A percentile compares a stretch with the other conserved stretches of the same genome.
Evolutionary conservation across 2,797 vertebrate genomes (phyloP).

Genomic region (Onychomys leucogaster): DNA sequence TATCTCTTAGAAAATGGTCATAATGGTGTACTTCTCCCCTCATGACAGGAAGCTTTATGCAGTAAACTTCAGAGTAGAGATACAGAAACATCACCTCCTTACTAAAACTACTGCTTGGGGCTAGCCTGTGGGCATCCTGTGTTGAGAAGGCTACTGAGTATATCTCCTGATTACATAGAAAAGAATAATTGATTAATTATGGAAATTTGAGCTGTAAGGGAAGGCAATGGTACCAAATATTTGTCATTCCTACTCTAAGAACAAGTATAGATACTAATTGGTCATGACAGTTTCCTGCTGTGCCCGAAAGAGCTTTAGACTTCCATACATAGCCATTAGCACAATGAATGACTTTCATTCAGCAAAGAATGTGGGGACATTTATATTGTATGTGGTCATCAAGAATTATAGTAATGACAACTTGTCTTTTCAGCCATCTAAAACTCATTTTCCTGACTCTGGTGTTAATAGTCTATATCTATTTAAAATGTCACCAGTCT

Average conservation of each 20-base stretch:
- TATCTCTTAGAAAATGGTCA: background rate
- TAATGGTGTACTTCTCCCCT: background rate
- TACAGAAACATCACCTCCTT: background rate
- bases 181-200: background rate
- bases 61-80: background rate
- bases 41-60: background rate
- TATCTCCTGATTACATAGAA: background rate
- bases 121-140: background rate
- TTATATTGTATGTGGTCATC: background rate
- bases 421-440: background rate
- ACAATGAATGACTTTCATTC: background rate
- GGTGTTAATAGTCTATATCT: constrained; percentile 27
- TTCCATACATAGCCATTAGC: background rate
- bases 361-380: background rate
- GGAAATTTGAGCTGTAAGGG: no score
- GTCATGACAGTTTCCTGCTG: background rate
- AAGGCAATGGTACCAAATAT: background rate
- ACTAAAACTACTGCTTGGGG: background rate
- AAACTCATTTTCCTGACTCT: background rate
- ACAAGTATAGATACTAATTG: background rate
- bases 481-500: constrained; percentile 36
- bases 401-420: background rate
- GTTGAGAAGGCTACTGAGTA: background rate
- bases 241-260: background rate
- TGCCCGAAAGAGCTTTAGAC: background rate